phyloP scores from a whole-genome alignment of 2,888 invertebrate species.

The Hypena proboscidalis region DNA sequence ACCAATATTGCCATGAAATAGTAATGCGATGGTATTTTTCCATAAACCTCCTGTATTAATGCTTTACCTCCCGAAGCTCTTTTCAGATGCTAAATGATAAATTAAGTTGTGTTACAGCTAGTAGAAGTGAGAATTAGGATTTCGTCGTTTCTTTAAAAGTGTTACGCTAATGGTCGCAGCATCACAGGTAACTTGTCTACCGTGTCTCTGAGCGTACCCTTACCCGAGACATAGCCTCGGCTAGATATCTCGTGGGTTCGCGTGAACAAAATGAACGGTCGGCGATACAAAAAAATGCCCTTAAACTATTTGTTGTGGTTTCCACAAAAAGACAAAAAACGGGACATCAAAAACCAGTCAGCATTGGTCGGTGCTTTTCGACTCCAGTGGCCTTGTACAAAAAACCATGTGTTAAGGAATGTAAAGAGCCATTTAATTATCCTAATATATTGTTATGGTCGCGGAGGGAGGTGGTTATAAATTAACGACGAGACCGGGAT shows the following conservation, averaged over 20 bases:
- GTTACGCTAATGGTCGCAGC: too few species aligned
- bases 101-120: too few species aligned
- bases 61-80: too few species aligned
- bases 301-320: constrained; percentile 83
- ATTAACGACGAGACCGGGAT: constrained; percentile 67
- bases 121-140: too few species aligned
- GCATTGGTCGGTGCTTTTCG: constrained; percentile 82
- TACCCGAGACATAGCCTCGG: constrained; percentile 33
- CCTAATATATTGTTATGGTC: constrained; percentile 85
- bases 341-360: constrained; percentile 80
- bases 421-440: constrained; percentile 85
- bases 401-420: constrained; percentile 85
- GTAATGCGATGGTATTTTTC: too few species aligned
- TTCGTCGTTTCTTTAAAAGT: too few species aligned
- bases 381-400: constrained; percentile 75
- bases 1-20: too few species aligned
- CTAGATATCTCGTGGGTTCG: constrained; percentile 55
- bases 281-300: constrained; percentile 75
- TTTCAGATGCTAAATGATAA: too few species aligned
- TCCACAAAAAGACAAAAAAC: constrained; percentile 76
- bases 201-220: constrained; percentile 25
- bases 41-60: too few species aligned
- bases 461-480: constrained; percentile 79
- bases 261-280: constrained; percentile 74
- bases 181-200: constrained; percentile 15